Base-by-base conservation (phyloP, 2,888 invertebrate genomes). In the Nomada hirtipes region DNA sequence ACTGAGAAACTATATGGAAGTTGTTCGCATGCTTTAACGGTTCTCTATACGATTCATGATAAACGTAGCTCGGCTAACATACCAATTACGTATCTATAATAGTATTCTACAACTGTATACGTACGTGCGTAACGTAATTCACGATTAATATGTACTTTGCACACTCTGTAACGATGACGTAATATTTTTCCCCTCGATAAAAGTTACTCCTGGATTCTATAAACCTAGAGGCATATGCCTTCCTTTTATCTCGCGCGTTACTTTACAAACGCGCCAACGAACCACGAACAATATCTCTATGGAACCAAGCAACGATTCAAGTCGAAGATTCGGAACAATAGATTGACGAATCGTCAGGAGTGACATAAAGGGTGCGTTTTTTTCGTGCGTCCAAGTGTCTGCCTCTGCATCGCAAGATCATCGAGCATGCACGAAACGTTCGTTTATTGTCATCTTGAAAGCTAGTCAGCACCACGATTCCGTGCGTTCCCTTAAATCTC, bases 401-500 rank as follows among this genome's bases (percentile, higher is more conserved):
- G 67, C 47, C 42, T 44, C 15, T 13, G 63, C 77, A 76, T 82
- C 69, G 61, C 57, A 53, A 64, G 63, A 69, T 64, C 57, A 59
- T 59, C 59, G 29, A 59, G 65, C 70, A 63, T 74, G 89, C 88
- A 73, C 86, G 86, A 88, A 91, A 91, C 91, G 87, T 89, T 91
- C 90, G 91, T 92, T 80, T 93, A 93, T 93, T 93, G 92, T 93
- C 92, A 93, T 91, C 89, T 90, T 91, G 89, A 91, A 91, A 92
- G 89, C 91, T 88, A 91, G 90, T 91, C 91, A 90, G 88, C 90
- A 91, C 88, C 90, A 75, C 71, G 59, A 67, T 18, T 67, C 63
- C 47, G n/a, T 13, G 23, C 20, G 67, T 44, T 63, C 60, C 81
- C 42, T 50, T 57, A 23, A 50, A 55, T 53, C 7, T n/a, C 50